These are phyloP conservation scores for Xanthostigma xanthostigma DNA, from an alignment of 2,888 invertebrate genomes.

Conservation along the genomic window DNA sequence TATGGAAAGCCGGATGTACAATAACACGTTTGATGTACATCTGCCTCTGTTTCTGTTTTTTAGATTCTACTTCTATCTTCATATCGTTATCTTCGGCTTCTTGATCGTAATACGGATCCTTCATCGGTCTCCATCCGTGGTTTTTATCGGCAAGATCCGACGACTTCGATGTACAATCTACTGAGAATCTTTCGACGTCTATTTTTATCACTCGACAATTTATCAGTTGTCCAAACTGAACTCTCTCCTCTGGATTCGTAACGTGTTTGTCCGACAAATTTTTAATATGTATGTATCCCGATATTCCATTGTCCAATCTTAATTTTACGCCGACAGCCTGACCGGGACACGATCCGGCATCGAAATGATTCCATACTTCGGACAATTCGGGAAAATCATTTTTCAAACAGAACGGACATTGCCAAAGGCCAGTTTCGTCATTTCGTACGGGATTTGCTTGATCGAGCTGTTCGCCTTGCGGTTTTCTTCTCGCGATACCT, in stretches of 20 bases:
- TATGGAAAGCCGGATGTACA: constrained; percentile 94
- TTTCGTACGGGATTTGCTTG: constrained; percentile 91
- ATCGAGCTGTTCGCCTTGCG: constrained; percentile 85
- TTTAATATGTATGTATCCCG: constrained; percentile 86
- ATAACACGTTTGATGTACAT: constrained; percentile 92
- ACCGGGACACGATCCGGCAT: constrained; percentile 89
- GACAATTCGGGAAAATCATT: constrained; percentile 92
- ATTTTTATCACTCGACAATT: constrained; percentile 89
- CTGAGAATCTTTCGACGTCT: constrained; percentile 83
- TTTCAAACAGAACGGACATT: constrained; percentile 93
- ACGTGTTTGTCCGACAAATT: constrained; percentile 89
- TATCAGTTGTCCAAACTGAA: constrained; percentile 67
- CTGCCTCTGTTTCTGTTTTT: constrained; percentile 66
- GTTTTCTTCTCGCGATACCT: constrained; percentile 75
- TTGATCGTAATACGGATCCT: constrained; percentile 84
- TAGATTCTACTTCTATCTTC: constrained; percentile 63
- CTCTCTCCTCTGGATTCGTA: constrained; percentile 83
- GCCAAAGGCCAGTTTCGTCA: constrained; percentile 90
- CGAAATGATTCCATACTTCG: constrained; percentile 98
- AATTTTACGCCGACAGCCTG: constrained; percentile 85
- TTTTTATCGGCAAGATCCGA: constrained; percentile 86
- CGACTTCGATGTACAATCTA: constrained; percentile 85
- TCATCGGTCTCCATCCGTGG: constrained; percentile 78
- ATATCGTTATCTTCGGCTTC: constrained; percentile 68
- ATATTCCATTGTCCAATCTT: constrained; percentile 72